These are phyloP conservation scores for Taurulus bubalis DNA, from an alignment of 2,113 vertebrate genomes.

Conservation along the genomic window DNA sequence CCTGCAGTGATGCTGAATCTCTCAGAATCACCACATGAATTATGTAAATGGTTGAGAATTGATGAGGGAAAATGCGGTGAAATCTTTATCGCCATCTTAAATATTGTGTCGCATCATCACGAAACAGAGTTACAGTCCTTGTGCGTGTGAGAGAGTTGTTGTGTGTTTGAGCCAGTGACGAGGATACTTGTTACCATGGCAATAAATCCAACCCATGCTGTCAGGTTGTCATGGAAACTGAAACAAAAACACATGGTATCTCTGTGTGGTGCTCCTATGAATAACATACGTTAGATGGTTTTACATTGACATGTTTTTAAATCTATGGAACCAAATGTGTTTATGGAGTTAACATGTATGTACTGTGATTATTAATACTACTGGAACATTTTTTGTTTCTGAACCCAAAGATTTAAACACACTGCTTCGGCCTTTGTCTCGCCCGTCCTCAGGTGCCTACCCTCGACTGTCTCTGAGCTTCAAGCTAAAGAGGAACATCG, in stretches of 20 bases:
- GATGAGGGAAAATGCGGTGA: slow-evolving; percentile 45
- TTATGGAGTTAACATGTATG: background rate
- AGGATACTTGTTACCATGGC: slow-evolving; percentile 79
- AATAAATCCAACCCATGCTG: slow-evolving; percentile 74
- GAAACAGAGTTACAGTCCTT: slow-evolving; percentile 22
- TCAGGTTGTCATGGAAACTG: slow-evolving; percentile 74
- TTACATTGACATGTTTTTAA: background rate
- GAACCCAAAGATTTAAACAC: background rate
- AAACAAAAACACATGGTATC: slow-evolving; percentile 76
- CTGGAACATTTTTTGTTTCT: background rate
- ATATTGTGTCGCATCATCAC: slow-evolving; percentile 54
- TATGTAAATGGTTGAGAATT: slow-evolving; percentile 27
- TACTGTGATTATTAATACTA: background rate
- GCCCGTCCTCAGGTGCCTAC: slow-evolving; percentile 87
- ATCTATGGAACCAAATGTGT: background rate
- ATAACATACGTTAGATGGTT: slow-evolving; percentile 20
- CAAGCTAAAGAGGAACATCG: slow-evolving; percentile 97
- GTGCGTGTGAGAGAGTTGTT: slow-evolving; percentile 1
- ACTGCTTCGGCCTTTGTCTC: background rate
- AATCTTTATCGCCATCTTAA: slow-evolving; percentile 23
- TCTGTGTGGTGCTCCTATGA: slow-evolving; percentile 49
- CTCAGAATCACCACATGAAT: slow-evolving; percentile 15
- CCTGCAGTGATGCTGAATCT: background rate
- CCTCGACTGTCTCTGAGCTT: slow-evolving; percentile 96
- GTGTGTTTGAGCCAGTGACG: slow-evolving; percentile 21